Conservation (phyloP, 2,113 vertebrate species). For the Paratilapia polleni region DNA sequence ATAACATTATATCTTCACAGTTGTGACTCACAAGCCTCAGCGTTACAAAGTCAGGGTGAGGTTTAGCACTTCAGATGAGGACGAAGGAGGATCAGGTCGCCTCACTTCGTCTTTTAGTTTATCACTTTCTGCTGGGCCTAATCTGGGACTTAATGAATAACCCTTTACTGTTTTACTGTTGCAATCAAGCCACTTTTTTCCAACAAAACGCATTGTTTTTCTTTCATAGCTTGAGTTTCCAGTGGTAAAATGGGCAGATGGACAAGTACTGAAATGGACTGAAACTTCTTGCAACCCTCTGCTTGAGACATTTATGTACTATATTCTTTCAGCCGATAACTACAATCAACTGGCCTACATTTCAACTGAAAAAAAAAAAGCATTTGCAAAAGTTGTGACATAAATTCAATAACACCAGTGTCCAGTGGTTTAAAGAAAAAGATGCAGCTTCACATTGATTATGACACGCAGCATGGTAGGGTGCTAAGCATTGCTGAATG, state of each 20-base stretch:
- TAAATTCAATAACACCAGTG: constrained; percentile 1
- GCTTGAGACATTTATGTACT: neutral
- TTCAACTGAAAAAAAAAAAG: neutral
- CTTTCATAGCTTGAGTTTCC: constrained; percentile 1
- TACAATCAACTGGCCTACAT: neutral
- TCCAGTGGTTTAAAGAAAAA: constrained; percentile 16
- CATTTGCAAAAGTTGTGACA: constrained; percentile 19
- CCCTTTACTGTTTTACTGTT: constrained; percentile 14
- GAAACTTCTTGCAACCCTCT: neutral
- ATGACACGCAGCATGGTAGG: constrained; percentile 26
- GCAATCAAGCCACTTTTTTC: constrained; percentile 16
- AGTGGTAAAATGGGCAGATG: constrained; percentile 1
- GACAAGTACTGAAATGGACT: neutral
- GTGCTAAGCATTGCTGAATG: constrained; percentile 35
- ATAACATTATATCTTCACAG: constrained; percentile 76
- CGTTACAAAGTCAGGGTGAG: constrained; percentile 71
- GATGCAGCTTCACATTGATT: constrained; percentile 32
- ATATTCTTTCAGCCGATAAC: neutral
- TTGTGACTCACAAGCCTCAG: constrained; percentile 72
- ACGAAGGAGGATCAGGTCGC: constrained; percentile 59
- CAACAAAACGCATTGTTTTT: neutral
- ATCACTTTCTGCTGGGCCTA: constrained; percentile 48
- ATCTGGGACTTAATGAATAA: constrained; percentile 49
- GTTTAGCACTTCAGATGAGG: constrained; percentile 71
- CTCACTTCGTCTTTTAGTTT: constrained; percentile 64